A percentile compares a stretch with the other conserved stretches of the same genome.
Conservation (phyloP, 2,888 invertebrate genomes). For the Dicyrtomina minuta region DNA sequence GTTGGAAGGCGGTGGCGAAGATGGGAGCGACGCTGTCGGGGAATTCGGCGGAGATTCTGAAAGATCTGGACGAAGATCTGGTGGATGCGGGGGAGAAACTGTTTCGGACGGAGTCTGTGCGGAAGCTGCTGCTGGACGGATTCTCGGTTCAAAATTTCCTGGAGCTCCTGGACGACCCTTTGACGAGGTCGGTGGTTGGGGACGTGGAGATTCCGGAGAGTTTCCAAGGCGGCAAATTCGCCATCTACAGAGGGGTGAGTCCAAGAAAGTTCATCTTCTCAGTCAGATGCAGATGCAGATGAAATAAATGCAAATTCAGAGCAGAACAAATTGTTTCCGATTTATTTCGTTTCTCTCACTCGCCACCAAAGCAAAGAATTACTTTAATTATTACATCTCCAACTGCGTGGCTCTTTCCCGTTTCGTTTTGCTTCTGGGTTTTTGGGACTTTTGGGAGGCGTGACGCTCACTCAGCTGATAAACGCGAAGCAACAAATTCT, state of each 20-base stretch:
- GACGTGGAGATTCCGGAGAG: conserved; percentile 20
- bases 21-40: conserved; percentile 26
- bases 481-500: no score
- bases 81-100: conserved; percentile 31
- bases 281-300: no score
- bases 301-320: no score
- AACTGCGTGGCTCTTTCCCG: no score
- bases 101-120: conserved; percentile 30
- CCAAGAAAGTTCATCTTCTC: no score
- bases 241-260: conserved; percentile 36
- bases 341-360: no score
- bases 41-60: conserved; percentile 27
- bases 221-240: conserved; percentile 33
- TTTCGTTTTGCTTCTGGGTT: no score
- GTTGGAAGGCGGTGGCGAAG: conserved; percentile 14
- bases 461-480: no score
- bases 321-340: no score
- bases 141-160: conserved; percentile 35
- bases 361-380: no score
- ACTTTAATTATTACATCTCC: no score
- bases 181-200: conserved; percentile 11
- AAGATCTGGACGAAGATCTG: conserved; percentile 21
- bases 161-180: conserved; percentile 26
- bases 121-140: conserved; percentile 39
- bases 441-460: no score